Base-by-base conservation (phyloP, 2,113 vertebrate genomes). In the Haemorhous mexicanus region DNA sequence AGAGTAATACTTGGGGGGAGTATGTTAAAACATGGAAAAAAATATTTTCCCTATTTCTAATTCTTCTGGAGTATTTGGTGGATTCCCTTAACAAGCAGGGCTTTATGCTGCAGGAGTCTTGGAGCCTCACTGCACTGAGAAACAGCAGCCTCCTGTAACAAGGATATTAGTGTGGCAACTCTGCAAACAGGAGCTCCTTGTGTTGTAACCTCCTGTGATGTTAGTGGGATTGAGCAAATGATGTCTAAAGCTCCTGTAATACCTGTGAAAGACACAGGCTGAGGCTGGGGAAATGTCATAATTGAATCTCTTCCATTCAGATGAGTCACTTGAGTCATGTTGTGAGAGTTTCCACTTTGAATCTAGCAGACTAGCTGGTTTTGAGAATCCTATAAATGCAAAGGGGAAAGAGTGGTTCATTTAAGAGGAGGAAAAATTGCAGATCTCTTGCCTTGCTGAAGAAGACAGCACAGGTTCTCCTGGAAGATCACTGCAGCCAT, bases 171-270 rank as follows among this genome's bases (percentile, higher is more conserved):
- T 93, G 94, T 96, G 89, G 95, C 84, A 94, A 39, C 83, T 66
- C 59, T 0, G 88, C 90, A 93, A 92, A 97, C 93, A 97, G 96
- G 86, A 94, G 94, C 91, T 96, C 95, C 94, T 94, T 97, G 95
- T 96, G 93, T 96, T 86, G 93, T 87, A 94, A 94, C 86, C 93
- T 93, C 61, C 95, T 95, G 80, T 96, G 86, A 92, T 90, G 73
- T 81, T 86, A 56, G 89, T 43, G 68, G 86, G 39, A 43, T 96
- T 92, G 96, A 92, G 95, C 79, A 94, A 93, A 90, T 11, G 20
- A 39, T 83, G 84, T 78, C 82, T 94, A 82, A 91, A 92, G 80
- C 89, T 92, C 89, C 47, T 89, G 93, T 81, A 94, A 84, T 93
- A 96, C 86, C 95, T 96, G 80, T 39, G 76, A 86, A 91, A 89